Evolutionary conservation across 2,888 invertebrate species (phyloP).

Genomic region (Acrobasis repandana): DNA sequence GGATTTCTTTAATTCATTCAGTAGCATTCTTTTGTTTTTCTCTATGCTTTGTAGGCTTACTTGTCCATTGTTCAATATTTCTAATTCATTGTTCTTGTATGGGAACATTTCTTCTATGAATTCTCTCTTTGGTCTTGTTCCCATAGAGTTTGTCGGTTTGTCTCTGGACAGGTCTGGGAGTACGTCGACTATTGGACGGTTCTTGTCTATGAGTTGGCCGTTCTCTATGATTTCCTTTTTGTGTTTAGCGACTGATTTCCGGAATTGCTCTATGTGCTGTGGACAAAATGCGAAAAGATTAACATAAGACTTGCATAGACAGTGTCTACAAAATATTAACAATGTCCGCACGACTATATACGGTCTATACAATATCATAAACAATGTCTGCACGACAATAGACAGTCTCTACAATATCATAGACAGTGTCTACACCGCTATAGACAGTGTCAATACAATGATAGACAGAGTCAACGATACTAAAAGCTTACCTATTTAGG

Average conservation of each 20-base stretch:
- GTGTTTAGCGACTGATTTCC: conserved; percentile 54
- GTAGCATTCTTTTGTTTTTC: conserved; percentile 59
- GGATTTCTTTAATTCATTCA: conserved; percentile 50
- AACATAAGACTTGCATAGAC: too few relatives aligned
- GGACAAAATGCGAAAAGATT: conserved; percentile 27
- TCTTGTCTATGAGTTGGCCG: conserved; percentile 51
- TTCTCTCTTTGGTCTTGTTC: conserved; percentile 16
- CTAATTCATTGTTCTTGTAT: conserved; percentile 44
- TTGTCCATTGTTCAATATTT: conserved; percentile 45
- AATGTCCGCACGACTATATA: not conserved
- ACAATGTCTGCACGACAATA: too few relatives aligned
- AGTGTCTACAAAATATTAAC: not conserved
- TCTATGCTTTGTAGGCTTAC: conserved; percentile 67
- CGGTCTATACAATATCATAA: too few relatives aligned
- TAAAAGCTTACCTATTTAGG: too few relatives aligned
- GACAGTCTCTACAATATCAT: too few relatives aligned
- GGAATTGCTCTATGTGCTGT: conserved; percentile 68
- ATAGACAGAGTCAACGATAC: too few relatives aligned
- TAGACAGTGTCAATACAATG: too few relatives aligned
- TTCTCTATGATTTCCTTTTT: conserved; percentile 55
- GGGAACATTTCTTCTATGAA: conserved; percentile 58
- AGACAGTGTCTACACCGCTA: too few relatives aligned
- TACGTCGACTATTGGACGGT: conserved; percentile 48
- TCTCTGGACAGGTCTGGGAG: conserved; percentile 52
- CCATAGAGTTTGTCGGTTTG: conserved; percentile 27